Evolutionary conservation across 1,140 invertebrate genomes (phyloP).

Genomic region (Drosophila carrolli): DNA sequence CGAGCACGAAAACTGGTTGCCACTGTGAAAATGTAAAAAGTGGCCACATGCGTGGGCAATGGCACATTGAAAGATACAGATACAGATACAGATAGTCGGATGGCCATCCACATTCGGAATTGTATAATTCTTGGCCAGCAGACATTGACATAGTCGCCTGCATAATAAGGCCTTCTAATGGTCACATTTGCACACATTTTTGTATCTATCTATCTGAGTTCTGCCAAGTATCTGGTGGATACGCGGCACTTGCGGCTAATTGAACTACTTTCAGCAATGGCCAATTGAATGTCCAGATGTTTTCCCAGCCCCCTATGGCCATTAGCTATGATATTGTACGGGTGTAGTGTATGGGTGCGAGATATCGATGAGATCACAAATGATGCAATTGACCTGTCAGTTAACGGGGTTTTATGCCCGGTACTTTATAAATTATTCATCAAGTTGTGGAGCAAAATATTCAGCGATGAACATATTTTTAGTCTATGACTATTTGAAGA

Average conservation of each 20-base stretch:
- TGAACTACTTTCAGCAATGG: slow-evolving; percentile 49
- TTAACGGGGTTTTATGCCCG: slow-evolving; percentile 13
- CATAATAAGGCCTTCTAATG: slow-evolving; percentile 64
- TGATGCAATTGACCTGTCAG: slow-evolving; percentile 11
- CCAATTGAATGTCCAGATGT: slow-evolving; percentile 17
- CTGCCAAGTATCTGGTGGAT: slow-evolving; percentile 2
- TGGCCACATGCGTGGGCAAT: slow-evolving; percentile 62
- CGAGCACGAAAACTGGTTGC: slow-evolving; percentile 44
- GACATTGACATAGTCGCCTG: slow-evolving; percentile 62
- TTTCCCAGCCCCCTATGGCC: background rate
- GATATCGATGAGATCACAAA: slow-evolving; percentile 3
- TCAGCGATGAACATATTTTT: background rate
- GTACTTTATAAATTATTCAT: background rate
- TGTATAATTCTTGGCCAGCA: slow-evolving; percentile 65
- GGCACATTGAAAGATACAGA: slow-evolving; percentile 6
- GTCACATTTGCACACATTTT: slow-evolving; percentile 8
- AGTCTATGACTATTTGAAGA: background rate
- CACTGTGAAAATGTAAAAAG: slow-evolving; percentile 19
- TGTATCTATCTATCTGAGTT: background rate
- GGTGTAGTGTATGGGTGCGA: background rate
- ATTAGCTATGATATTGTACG: background rate
- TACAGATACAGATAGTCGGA: slow-evolving; percentile 22
- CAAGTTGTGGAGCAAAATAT: background rate
- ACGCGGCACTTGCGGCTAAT: slow-evolving; percentile 26
- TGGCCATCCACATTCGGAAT: slow-evolving; percentile 24